Evolutionary conservation across 2,113 vertebrate genomes (phyloP).

Genomic region (Thermophis baileyi): DNA sequence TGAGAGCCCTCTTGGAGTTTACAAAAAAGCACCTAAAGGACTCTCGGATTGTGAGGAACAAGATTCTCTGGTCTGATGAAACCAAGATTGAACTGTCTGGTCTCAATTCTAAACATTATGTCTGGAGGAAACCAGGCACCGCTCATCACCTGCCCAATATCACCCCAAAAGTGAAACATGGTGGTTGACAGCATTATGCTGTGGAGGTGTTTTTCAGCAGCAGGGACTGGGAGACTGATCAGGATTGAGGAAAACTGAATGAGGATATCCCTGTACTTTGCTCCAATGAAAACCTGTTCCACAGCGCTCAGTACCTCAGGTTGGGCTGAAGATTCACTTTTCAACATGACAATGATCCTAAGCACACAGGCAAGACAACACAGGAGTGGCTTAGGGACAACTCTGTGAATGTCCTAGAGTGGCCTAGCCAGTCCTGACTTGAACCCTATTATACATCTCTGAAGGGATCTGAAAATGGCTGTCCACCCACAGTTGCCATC

Average conservation of each 20-base stretch:
- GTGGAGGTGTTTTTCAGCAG: not conserved
- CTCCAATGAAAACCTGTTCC: not conserved
- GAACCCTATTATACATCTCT: not conserved
- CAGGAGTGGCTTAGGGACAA: not conserved
- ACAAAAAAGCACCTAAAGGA: not conserved
- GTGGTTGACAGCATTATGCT: not conserved
- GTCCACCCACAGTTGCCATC: not conserved
- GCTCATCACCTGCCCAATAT: not conserved
- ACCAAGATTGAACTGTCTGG: not conserved
- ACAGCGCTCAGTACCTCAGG: not conserved
- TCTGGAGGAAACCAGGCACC: not conserved
- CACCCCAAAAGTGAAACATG: not conserved
- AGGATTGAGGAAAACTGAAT: not conserved
- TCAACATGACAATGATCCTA: not conserved
- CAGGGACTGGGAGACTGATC: not conserved
- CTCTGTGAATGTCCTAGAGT: not conserved
- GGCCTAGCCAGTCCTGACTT: not conserved
- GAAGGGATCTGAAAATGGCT: not conserved
- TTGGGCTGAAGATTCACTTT: not conserved
- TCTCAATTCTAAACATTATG: not conserved
- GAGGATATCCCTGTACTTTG: too few relatives aligned
- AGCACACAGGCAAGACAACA: not conserved
- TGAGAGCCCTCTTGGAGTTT: not conserved
- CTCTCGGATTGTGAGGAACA: not conserved
- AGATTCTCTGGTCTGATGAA: not conserved